phyloP scores from a whole-genome alignment of 2,113 vertebrate genomes.

The Anguilla rostrata region DNA sequence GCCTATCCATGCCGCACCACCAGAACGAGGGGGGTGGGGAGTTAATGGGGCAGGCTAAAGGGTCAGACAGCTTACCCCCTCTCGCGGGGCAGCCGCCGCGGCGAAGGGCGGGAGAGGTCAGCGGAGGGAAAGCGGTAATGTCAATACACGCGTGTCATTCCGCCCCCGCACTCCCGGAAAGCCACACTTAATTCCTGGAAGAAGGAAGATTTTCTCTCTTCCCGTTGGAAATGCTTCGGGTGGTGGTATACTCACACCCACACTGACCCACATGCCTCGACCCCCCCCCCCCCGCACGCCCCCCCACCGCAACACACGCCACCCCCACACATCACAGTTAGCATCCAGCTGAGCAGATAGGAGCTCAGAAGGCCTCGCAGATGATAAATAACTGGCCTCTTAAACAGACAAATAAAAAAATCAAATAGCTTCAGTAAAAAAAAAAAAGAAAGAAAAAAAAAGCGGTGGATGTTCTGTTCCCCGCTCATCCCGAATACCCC shows the following conservation, averaged over 20 bases:
- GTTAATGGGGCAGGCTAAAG: background rate
- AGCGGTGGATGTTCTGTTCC: background rate
- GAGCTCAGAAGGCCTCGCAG: background rate
- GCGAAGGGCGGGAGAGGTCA: background rate
- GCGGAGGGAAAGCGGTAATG: background rate
- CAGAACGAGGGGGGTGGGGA: background rate
- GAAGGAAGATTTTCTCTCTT: background rate
- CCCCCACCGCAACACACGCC: background rate
- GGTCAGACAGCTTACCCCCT: background rate
- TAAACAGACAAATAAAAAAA: slow-evolving; percentile 17
- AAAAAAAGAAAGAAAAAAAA: background rate
- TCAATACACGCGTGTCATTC: background rate
- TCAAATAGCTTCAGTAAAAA: slow-evolving; percentile 20
- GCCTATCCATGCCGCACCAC: background rate
- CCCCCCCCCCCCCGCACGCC: background rate
- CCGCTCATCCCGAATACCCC: slow-evolving; percentile 24
- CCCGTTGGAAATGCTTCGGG: background rate
- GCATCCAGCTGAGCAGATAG: background rate
- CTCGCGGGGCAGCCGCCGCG: background rate
- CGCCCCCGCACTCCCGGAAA: slow-evolving; percentile 20
- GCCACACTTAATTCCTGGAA: slow-evolving; percentile 21
- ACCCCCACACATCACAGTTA: background rate
- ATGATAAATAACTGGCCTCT: slow-evolving; percentile 26
- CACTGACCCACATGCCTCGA: background rate
- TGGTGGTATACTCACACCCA: background rate